Conservation (phyloP, 2,797 vertebrate genomes). For the Chrosomus eos region DNA sequence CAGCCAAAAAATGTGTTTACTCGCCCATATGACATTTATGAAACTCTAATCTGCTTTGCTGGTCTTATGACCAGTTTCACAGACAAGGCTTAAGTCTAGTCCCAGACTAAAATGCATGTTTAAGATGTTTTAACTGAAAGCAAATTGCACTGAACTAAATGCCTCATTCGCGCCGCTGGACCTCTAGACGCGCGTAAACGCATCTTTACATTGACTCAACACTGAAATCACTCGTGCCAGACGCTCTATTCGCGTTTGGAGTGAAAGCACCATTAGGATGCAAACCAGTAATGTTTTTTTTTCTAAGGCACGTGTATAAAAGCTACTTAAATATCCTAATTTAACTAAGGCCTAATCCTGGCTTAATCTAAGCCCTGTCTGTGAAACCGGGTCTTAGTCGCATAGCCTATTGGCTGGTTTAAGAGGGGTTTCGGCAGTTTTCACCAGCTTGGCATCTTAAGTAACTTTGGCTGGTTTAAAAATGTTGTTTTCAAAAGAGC, state of each 20-base stretch:
- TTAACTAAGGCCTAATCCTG: background rate
- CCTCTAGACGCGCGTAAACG: no score
- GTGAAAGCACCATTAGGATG: no score
- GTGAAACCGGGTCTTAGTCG: background rate
- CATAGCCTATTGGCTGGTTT: background rate
- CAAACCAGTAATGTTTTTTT: no score
- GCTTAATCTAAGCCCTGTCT: background rate
- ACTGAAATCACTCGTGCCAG: no score
- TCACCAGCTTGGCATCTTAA: background rate
- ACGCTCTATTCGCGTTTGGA: no score
- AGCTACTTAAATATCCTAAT: no score
- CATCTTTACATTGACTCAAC: no score
- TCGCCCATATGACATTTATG: background rate
- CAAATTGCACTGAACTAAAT: no score
- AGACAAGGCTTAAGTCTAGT: background rate
- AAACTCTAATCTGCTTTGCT: background rate
- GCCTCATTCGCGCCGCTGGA: no score
- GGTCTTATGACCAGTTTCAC: background rate
- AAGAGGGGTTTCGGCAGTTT: background rate
- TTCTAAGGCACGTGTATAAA: no score
- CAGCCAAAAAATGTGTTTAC: background rate
- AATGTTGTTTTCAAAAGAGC: background rate
- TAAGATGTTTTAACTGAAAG: background rate
- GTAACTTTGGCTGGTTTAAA: background rate
- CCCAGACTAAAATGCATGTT: background rate